Evolutionary conservation across 2,113 vertebrate species (phyloP).

Genomic region (Cyanoramphus novaezelandiae): DNA sequence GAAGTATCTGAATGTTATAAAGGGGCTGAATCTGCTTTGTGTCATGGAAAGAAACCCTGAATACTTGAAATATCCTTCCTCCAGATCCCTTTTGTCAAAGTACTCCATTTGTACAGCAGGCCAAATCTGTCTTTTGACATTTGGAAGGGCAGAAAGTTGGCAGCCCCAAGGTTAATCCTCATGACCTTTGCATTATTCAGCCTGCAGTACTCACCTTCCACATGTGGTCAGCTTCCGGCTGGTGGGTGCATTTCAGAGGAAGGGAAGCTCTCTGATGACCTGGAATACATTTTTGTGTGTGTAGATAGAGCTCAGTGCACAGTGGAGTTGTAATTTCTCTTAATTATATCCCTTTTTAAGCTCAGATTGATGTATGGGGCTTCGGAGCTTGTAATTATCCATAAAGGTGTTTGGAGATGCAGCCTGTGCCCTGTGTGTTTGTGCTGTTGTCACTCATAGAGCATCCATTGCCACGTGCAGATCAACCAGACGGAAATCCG

Average conservation of each 20-base stretch:
- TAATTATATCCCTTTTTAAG: background rate
- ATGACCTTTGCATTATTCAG: background rate
- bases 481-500: background rate
- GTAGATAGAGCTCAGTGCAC: background rate
- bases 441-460: background rate
- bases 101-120: background rate
- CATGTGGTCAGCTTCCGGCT: fast-evolving
- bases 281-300: fast-evolving
- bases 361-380: background rate
- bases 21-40: background rate
- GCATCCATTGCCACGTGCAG: fast-evolving
- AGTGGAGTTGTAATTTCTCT: background rate
- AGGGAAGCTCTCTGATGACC: background rate
- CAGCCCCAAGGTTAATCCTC: background rate
- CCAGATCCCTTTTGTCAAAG: background rate
- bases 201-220: background rate
- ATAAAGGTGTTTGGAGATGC: background rate
- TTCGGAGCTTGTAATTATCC: background rate
- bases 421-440: background rate
- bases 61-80: background rate
- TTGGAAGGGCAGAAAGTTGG: background rate
- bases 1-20: background rate
- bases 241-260: background rate
- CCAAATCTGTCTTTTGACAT: background rate
- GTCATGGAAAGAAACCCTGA: background rate